These are phyloP conservation scores for Pterobdella sp. DNA, from an alignment of 2,888 invertebrate genomes.

Conservation along the genomic window DNA sequence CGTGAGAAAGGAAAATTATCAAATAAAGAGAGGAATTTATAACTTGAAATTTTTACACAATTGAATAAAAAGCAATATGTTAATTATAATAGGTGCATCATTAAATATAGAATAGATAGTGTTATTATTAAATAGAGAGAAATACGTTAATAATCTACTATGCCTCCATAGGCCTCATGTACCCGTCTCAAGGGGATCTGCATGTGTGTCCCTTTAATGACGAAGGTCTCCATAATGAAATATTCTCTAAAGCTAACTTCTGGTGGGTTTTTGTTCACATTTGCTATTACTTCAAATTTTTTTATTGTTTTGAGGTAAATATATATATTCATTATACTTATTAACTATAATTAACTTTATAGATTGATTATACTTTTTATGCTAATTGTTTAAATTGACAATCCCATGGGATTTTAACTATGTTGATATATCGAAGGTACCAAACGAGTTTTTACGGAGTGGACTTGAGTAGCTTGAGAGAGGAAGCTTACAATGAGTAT, in stretches of 20 bases:
- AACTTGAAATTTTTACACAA: no score
- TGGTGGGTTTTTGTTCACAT: slow-evolving; percentile 59
- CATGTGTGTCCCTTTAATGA: slow-evolving; percentile 96
- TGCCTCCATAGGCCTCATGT: slow-evolving; percentile 72
- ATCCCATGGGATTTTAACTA: no score
- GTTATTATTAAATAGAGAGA: no score
- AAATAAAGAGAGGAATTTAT: no score
- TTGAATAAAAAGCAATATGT: no score
- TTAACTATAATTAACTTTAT: neutral
- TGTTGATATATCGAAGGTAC: slow-evolving; percentile 57
- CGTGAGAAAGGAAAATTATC: no score
- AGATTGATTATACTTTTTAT: no score
- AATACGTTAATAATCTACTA: no score
- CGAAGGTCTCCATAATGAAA: slow-evolving; percentile 93
- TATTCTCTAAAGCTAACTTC: slow-evolving; percentile 95
- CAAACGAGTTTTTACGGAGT: slow-evolving; percentile 96
- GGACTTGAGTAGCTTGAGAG: slow-evolving; percentile 79
- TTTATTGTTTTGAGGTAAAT: neutral
- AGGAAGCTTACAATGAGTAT: slow-evolving; percentile 90
- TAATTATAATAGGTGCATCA: no score
- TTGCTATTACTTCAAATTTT: neutral
- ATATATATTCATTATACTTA: neutral
- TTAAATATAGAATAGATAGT: no score
- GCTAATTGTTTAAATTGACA: no score
- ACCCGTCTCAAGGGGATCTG: slow-evolving; percentile 87